phyloP scores from a whole-genome alignment of 2,888 invertebrate species.

The Gortyna flavago region DNA sequence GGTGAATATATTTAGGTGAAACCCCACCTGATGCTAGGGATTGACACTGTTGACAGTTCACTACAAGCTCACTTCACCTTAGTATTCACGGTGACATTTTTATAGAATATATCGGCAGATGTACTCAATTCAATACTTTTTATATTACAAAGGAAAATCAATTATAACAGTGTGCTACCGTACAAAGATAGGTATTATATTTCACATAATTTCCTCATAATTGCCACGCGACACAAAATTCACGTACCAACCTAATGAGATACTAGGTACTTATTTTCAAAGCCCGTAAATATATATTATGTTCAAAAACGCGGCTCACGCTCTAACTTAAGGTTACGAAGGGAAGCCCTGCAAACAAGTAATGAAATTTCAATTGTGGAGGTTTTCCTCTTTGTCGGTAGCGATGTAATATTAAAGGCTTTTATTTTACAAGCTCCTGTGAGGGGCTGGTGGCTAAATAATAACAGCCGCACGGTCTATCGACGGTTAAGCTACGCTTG shows the following conservation, averaged over 20 bases:
- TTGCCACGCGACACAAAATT: not conserved
- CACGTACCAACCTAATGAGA: not conserved
- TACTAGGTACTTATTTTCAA: not conserved
- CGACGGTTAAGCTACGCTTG: not conserved
- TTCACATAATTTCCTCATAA: not conserved
- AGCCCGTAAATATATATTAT: conserved; percentile 9
- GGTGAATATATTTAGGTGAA: too few relatives aligned
- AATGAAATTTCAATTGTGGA: conserved; percentile 72
- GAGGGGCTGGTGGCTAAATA: not conserved
- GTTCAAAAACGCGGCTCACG: conserved; percentile 22
- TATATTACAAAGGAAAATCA: not conserved
- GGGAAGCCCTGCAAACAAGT: conserved; percentile 66
- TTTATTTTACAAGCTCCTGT: conserved; percentile 42
- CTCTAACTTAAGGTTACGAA: conserved; percentile 65
- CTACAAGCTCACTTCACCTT: not conserved
- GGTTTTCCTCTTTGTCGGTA: conserved; percentile 62
- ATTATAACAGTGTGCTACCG: not conserved
- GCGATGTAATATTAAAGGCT: conserved; percentile 60
- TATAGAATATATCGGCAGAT: not conserved
- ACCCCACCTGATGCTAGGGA: not conserved
- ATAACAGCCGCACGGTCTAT: not conserved
- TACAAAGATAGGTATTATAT: not conserved
- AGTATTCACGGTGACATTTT: not conserved
- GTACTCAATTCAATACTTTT: not conserved
- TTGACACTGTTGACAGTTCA: not conserved